Percentiles rank a stretch among this genome's conserved stretches.
These are phyloP conservation scores for Spisula solida DNA, from an alignment of 2,888 invertebrate genomes.

Conservation along the genomic window DNA sequence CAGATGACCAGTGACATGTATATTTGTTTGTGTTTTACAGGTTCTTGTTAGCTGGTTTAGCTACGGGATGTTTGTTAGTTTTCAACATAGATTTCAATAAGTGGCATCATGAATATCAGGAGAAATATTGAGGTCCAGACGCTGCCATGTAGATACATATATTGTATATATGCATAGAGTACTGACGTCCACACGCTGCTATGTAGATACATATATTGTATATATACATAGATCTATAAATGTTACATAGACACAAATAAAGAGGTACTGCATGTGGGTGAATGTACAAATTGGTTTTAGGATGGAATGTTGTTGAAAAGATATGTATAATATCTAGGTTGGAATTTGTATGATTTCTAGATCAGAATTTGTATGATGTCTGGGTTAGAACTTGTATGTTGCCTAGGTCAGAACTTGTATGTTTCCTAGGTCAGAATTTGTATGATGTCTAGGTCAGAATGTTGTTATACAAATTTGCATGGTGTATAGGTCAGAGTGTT, in stretches of 20 bases:
- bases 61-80: slow-evolving; percentile 98
- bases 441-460: too few relatives aligned
- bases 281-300: too few relatives aligned
- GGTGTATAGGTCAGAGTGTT: too few relatives aligned
- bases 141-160: neutral
- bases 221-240: neutral
- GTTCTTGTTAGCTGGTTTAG: slow-evolving; percentile 98
- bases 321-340: too few relatives aligned
- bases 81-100: slow-evolving; percentile 99
- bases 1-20: neutral
- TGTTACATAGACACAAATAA: neutral
- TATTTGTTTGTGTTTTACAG: slow-evolving; percentile 89
- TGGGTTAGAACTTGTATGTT: too few relatives aligned
- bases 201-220: neutral
- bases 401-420: too few relatives aligned
- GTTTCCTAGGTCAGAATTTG: too few relatives aligned
- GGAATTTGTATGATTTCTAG: too few relatives aligned
- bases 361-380: too few relatives aligned
- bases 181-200: slow-evolving; percentile 56
- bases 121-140: slow-evolving; percentile 76
- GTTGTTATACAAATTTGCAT: too few relatives aligned
- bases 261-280: too few relatives aligned
- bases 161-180: slow-evolving; percentile 55
- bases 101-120: slow-evolving; percentile 88
- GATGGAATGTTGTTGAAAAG: too few relatives aligned